Evolutionary conservation across 1,140 invertebrate species (phyloP), one percentile per base, ranked within the genome.

Genomic region (Drosophila lowei): DNA sequence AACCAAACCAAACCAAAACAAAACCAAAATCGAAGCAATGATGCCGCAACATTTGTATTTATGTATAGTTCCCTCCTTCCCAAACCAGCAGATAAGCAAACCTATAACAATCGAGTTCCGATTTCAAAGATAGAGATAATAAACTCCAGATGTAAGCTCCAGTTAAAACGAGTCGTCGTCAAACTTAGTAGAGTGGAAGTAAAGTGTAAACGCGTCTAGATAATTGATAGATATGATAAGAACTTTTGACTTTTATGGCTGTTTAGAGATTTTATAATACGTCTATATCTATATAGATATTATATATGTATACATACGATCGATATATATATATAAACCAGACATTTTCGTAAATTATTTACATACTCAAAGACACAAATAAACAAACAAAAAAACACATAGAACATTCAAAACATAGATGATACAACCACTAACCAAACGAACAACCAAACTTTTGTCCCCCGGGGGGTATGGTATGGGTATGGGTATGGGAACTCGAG

Each of bases 231-330:
- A 48, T 73, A 70, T 65, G 68, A 79, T 83, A 86, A 85, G 81
- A 77, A 81, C 73, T 85, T 86, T 88, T 81, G 81, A 86, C 81
- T 86, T 85, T 86, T 88, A 88, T 86, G 81, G 83, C 81, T 86
- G 81, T 86, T 86, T 86, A 86, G 83, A 88, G 81, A 83, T 86
- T 86, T 86, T 86, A 86, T 86, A 86, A 83, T 74, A 86, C 64
- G 77, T 77, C 79, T 70, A 81, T 72, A 83, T 65, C 62, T 52
- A 77, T 71, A 59, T 77, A 70, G 52, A 76, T 54, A 46, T 50
- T 62, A 61, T 72, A 66, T 59, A 77, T 68, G 56, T 57, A 60
- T 61, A 66, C 28, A 62, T 55, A 74, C 34, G 50, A 70, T 70
- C 63, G 53, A 46, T 38, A 38, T 38, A 38, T 13, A 13, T 25